Percentiles rank a stretch among this genome's conserved stretches.
phyloP scores from a whole-genome alignment of 2,113 vertebrate species.

The Acrocephalus arundinaceus region DNA sequence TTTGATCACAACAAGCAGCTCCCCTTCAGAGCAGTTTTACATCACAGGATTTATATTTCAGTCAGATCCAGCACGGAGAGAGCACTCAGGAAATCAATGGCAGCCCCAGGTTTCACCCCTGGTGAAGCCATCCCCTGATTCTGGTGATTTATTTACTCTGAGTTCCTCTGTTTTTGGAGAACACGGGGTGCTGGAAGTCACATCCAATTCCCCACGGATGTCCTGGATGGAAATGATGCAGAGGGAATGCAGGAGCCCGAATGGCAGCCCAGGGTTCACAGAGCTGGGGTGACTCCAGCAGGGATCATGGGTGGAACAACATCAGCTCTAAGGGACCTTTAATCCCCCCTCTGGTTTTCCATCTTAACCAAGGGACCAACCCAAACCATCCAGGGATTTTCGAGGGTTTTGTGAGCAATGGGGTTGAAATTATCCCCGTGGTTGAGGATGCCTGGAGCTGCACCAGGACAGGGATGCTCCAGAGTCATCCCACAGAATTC shows the following conservation, averaged over 20 bases:
- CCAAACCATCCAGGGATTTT: not conserved
- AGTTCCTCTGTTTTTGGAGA: not conserved
- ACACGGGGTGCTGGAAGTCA: rapidly evolving
- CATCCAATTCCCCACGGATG: not conserved
- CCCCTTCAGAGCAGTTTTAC: not conserved
- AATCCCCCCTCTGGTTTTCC: not conserved
- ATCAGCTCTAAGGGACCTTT: rapidly evolving
- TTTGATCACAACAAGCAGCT: not conserved
- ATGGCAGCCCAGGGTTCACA: rapidly evolving
- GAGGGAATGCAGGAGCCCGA: not conserved
- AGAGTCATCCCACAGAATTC: not conserved
- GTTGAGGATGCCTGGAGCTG: not conserved
- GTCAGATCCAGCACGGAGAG: not conserved
- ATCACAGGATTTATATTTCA: not conserved
- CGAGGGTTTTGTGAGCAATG: not conserved
- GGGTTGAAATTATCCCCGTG: rapidly evolving
- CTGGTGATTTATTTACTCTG: not conserved
- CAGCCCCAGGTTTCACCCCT: not conserved
- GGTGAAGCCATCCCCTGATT: not conserved
- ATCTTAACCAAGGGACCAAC: not conserved
- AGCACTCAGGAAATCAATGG: not conserved
- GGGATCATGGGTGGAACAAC: not conserved
- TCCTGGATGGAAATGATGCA: not conserved
- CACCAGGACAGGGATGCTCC: not conserved
- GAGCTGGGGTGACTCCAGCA: not conserved